A percentile compares a stretch with the other conserved stretches of the same genome.
phyloP scores from a whole-genome alignment of 64 coral and sea anemone genomes.

The Stichodactyla mertensii region DNA sequence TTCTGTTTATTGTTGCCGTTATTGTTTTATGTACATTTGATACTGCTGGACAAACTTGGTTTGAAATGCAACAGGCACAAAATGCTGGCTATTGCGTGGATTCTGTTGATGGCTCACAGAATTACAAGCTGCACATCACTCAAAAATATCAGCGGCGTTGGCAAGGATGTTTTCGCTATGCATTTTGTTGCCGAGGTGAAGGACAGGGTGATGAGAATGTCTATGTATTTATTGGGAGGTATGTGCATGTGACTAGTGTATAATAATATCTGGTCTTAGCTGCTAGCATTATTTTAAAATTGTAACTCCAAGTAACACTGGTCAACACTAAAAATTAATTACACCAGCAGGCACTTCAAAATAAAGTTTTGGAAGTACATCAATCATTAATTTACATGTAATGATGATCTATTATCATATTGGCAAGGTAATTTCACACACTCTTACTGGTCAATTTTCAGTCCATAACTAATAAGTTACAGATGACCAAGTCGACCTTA shows the following conservation, averaged over 20 bases:
- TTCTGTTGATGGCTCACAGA: conserved; percentile 29
- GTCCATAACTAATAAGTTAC: no score
- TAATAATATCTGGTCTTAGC: no score
- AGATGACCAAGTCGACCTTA: no score
- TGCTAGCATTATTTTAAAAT: no score
- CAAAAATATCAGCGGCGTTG: conserved; percentile 73
- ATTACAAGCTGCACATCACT: conserved; percentile 64
- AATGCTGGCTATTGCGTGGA: conserved; percentile 39
- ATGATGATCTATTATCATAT: no score
- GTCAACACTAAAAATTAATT: no score
- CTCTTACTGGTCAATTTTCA: no score
- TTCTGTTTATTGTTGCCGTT: conserved; percentile 71
- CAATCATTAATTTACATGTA: no score
- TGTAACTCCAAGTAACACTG: no score
- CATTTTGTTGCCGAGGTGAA: conserved; percentile 71
- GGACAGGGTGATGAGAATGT: conserved; percentile 88
- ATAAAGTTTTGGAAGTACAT: no score
- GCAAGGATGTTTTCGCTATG: conserved; percentile 75
- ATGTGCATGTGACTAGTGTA: background rate
- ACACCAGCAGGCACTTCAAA: no score
- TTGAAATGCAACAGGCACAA: conserved; percentile 56
- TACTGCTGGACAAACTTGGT: conserved; percentile 85
- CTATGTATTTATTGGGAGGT: conserved; percentile 95
- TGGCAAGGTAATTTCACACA: no score
- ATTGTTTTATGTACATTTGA: conserved; percentile 90